Conservation (phyloP, 2,113 vertebrate species). For the Tretioscincus oriximinensis region DNA sequence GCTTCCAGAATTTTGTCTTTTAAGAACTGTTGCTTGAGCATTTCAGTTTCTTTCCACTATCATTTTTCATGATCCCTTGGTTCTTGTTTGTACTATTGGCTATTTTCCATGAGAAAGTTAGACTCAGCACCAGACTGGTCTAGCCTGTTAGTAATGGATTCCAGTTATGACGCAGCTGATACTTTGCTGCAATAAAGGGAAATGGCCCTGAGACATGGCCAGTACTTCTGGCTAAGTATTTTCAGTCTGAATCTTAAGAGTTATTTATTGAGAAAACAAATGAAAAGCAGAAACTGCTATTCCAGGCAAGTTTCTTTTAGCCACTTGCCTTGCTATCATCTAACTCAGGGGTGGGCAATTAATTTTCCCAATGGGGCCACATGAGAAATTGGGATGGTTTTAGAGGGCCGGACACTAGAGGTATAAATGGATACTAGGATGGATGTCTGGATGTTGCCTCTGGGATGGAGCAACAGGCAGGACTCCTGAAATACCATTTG, state of each 20-base stretch:
- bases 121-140: not conserved
- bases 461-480: too few relatives aligned
- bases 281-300: not conserved
- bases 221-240: not conserved
- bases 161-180: not conserved
- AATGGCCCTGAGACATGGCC: not conserved
- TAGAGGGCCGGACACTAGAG: too few relatives aligned
- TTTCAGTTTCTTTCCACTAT: not conserved
- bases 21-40: not conserved
- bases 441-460: too few relatives aligned
- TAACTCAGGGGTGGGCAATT: too few relatives aligned
- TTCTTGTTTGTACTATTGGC: not conserved
- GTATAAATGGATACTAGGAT: too few relatives aligned
- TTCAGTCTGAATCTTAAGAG: not conserved
- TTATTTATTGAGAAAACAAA: not conserved
- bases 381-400: too few relatives aligned
- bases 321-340: too few relatives aligned
- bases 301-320: not conserved
- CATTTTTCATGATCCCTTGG: not conserved
- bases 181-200: not conserved
- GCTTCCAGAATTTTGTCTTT: not conserved
- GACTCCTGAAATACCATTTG: too few relatives aligned
- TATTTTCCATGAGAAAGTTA: slow-evolving; percentile 14
- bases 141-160: slow-evolving; percentile 22
- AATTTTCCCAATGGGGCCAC: too few relatives aligned